Conservation (phyloP, 1,140 invertebrate species). For the Nixonia krombeini region DNA sequence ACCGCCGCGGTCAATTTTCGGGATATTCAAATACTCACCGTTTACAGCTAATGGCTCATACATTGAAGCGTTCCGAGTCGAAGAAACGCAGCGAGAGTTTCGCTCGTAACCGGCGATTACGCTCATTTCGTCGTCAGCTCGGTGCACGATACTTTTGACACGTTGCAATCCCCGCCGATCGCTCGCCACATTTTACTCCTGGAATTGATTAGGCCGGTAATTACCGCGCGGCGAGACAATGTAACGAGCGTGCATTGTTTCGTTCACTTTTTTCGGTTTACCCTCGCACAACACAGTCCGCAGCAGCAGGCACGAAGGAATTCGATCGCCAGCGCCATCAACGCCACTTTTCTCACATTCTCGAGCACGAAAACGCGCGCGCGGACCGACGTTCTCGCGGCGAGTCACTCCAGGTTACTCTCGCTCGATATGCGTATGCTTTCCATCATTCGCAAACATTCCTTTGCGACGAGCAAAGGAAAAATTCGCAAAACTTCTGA, state of each 20-base stretch:
- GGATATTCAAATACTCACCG: conserved; percentile 18
- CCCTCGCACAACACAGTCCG: too few relatives aligned
- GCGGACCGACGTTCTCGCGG: too few relatives aligned
- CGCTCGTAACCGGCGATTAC: conserved; percentile 17
- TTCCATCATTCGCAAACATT: too few relatives aligned
- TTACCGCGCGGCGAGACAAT: too few relatives aligned
- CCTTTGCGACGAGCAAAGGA: too few relatives aligned
- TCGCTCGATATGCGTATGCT: too few relatives aligned
- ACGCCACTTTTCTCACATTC: too few relatives aligned
- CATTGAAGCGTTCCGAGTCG: conserved; percentile 4
- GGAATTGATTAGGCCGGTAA: conserved; percentile 1
- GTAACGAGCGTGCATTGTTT: neutral
- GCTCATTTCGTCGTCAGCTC: conserved; percentile 13
- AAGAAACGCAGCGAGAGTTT: neutral
- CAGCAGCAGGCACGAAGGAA: conserved; percentile 7
- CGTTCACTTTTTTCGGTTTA: too few relatives aligned
- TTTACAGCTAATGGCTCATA: conserved; percentile 25
- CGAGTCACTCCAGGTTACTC: too few relatives aligned
- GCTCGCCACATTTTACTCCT: conserved; percentile 1
- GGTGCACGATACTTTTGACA: conserved; percentile 13
- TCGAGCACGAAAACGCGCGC: too few relatives aligned
- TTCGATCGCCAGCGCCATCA: too few relatives aligned
- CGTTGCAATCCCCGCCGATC: conserved; percentile 4
- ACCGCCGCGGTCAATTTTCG: conserved; percentile 14
- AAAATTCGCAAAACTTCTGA: too few relatives aligned